Evolutionary conservation across 2,113 vertebrate genomes (phyloP).

Genomic region (Charadrius vociferus): DNA sequence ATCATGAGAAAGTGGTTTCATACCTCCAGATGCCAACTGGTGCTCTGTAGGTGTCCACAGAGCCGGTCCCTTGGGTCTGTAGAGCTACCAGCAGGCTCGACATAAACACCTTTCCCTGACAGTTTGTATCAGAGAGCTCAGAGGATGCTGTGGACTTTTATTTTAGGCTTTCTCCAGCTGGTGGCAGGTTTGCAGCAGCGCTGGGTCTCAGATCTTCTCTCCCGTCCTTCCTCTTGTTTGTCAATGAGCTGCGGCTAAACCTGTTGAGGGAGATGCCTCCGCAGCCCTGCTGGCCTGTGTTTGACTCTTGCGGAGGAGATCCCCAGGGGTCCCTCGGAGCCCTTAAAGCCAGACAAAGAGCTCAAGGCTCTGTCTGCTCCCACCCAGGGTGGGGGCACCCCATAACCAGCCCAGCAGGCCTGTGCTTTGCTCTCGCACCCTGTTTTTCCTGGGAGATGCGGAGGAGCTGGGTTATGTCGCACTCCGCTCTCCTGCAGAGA

Average conservation of each 20-base stretch:
- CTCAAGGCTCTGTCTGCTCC: neutral
- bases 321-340: neutral
- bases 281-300: neutral
- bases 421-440: neutral
- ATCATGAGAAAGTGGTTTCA: neutral
- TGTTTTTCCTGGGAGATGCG: neutral
- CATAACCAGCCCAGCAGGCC: neutral
- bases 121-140: neutral
- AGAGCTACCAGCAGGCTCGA: neutral
- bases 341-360: neutral
- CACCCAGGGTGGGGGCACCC: neutral
- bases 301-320: neutral
- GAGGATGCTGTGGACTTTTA: neutral
- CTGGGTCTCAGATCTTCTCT: neutral
- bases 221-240: neutral
- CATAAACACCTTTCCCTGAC: neutral
- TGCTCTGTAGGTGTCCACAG: neutral
- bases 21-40: neutral
- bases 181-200: constrained; percentile 4
- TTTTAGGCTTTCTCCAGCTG: neutral
- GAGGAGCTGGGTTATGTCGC: neutral
- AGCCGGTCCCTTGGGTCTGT: neutral
- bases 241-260: neutral
- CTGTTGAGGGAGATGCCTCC: neutral
- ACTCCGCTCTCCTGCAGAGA: neutral